Conservation (phyloP, 2,888 invertebrate genomes). For the Aspidiotus rigidus region DNA sequence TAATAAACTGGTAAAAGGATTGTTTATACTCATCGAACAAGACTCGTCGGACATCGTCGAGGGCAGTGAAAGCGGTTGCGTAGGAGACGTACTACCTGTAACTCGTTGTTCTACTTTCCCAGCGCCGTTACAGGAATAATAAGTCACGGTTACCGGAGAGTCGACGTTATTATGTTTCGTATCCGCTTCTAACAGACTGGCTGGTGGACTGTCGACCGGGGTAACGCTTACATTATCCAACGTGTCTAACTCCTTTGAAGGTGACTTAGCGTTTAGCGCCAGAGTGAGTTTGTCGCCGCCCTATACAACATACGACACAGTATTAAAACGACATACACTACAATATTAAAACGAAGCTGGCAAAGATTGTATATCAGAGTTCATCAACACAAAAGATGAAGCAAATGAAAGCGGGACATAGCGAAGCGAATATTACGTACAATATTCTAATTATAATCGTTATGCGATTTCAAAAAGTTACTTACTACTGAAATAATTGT, state of each 20-base stretch:
- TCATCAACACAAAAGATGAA: neutral
- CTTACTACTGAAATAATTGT: conserved; percentile 70
- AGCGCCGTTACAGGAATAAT: conserved; percentile 47
- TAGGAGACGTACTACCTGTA: conserved; percentile 38
- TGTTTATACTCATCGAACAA: conserved; percentile 38
- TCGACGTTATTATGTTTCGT: conserved; percentile 42
- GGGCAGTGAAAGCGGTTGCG: conserved; percentile 37
- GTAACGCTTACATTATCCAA: conserved; percentile 28
- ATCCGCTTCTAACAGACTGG: conserved; percentile 34
- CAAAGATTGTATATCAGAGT: too few species aligned
- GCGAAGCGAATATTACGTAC: conserved; percentile 34
- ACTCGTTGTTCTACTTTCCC: conserved; percentile 47
- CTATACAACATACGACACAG: conserved; percentile 34
- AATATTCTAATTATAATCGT: neutral
- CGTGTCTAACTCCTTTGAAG: conserved; percentile 35
- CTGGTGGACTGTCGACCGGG: conserved; percentile 19
- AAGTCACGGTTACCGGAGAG: conserved; percentile 55
- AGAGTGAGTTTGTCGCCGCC: conserved; percentile 44
- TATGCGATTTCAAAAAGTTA: conserved; percentile 36
- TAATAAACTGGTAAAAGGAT: conserved; percentile 38
- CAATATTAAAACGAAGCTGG: too few species aligned
- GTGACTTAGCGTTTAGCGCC: conserved; percentile 38
- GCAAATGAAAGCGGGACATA: conserved; percentile 8
- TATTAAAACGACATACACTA: too few species aligned
- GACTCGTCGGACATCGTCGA: conserved; percentile 39